phyloP scores from a whole-genome alignment of 2,113 vertebrate genomes.

The Mesocricetus auratus region DNA sequence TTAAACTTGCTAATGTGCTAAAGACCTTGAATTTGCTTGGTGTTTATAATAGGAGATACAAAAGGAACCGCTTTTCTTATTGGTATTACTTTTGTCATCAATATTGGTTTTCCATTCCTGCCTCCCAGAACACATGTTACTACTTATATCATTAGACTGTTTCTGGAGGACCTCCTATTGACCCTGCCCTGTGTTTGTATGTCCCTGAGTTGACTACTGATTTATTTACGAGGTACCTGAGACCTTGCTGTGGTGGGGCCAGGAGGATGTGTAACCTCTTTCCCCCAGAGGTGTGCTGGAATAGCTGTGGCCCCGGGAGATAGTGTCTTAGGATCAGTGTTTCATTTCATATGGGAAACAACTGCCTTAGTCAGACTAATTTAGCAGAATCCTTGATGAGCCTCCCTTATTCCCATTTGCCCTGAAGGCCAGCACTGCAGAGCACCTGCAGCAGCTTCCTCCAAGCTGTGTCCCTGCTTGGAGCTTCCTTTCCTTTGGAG shows the following conservation, averaged over 20 bases:
- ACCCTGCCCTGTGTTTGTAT: not conserved
- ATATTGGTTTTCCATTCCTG: not conserved
- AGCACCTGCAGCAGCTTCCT: not conserved
- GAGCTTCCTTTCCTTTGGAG: fast-evolving
- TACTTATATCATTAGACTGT: not conserved
- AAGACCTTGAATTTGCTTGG: not conserved
- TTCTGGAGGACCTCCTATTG: too few relatives aligned
- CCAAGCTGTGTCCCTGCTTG: fast-evolving
- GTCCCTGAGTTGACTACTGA: not conserved
- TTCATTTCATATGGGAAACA: not conserved
- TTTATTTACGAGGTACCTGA: not conserved
- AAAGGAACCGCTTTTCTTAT: not conserved
- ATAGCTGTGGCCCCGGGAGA: not conserved
- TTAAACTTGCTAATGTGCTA: not conserved
- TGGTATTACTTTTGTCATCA: not conserved
- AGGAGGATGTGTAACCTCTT: not conserved
- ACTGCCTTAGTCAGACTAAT: not conserved
- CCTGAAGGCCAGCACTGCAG: not conserved
- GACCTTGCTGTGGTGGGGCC: not conserved
- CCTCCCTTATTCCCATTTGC: not conserved
- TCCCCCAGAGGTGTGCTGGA: not conserved
- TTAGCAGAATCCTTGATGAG: not conserved
- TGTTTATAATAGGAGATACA: not conserved
- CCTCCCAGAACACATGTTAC: not conserved
- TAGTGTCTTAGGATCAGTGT: not conserved